Percentiles rank a stretch among this genome's conserved stretches.
Conservation (phyloP, 2,113 vertebrate genomes). For the Mesitornis unicolor region DNA sequence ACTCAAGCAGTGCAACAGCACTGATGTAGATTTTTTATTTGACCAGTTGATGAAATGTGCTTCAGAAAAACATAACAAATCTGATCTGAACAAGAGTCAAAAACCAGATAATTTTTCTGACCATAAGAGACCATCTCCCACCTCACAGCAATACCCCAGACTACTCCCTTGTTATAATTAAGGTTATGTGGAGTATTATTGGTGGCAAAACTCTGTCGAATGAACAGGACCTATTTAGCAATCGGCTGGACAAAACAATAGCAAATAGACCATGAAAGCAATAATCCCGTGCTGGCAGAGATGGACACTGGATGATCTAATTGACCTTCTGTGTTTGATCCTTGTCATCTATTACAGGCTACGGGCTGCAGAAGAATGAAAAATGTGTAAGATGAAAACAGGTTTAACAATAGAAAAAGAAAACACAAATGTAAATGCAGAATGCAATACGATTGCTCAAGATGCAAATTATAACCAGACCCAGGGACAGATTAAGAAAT, state of each 20-base stretch:
- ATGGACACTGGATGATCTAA: conserved; percentile 7
- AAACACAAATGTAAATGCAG: conserved; percentile 19
- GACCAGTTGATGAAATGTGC: neutral
- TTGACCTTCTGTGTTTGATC: neutral
- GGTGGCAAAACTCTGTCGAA: neutral
- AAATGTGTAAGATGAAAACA: conserved; percentile 34
- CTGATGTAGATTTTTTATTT: neutral
- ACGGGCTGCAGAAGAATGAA: conserved; percentile 28
- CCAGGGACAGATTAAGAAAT: conserved; percentile 32
- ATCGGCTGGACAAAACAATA: conserved; percentile 6
- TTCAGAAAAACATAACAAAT: neutral
- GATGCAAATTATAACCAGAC: conserved; percentile 39
- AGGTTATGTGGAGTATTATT: neutral
- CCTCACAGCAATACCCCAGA: neutral
- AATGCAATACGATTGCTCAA: neutral
- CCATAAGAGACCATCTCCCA: neutral
- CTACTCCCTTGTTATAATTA: neutral
- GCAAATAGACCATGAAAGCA: conserved; percentile 11
- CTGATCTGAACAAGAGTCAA: neutral
- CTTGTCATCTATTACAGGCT: conserved; percentile 21
- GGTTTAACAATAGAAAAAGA: conserved; percentile 53
- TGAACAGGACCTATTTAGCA: neutral
- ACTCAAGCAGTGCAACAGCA: neutral
- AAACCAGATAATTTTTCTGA: neutral
- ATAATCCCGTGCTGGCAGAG: conserved; percentile 6